Percentiles rank a stretch among this genome's conserved stretches.
These are phyloP conservation scores for Charina bottae DNA, from an alignment of 2,113 vertebrate species.

Conservation along the genomic window DNA sequence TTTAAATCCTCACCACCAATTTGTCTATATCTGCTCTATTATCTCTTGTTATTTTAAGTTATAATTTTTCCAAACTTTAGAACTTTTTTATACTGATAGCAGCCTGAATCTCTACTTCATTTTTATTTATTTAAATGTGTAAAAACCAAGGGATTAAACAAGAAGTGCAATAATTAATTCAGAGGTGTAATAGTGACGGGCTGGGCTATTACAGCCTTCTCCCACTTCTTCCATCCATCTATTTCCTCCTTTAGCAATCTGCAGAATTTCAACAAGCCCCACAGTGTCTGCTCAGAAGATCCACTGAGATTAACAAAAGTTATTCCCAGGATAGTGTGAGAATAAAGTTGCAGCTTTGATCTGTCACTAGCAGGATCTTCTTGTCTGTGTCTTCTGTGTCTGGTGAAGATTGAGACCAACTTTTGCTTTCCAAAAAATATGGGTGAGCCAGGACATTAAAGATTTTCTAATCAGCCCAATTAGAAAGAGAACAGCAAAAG, in stretches of 20 bases:
- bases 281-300: background rate
- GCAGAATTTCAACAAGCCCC: background rate
- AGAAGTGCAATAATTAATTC: background rate
- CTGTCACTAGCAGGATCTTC: background rate
- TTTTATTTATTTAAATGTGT: background rate
- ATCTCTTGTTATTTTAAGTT: background rate
- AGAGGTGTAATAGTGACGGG: background rate
- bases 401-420: too few species aligned
- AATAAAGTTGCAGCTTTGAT: background rate
- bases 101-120: background rate
- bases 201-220: background rate
- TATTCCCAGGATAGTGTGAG: background rate
- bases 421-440: background rate
- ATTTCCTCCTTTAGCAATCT: background rate
- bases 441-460: background rate
- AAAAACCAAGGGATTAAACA: background rate
- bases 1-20: background rate
- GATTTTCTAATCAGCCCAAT: background rate
- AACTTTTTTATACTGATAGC: background rate
- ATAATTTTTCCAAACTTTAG: background rate
- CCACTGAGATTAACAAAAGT: background rate
- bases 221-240: background rate
- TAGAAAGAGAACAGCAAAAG: background rate
- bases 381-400: background rate
- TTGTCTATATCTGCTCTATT: background rate